These are phyloP conservation scores for Epistrophe grossulariae DNA, from an alignment of 2,888 invertebrate species.

Conservation along the genomic window DNA sequence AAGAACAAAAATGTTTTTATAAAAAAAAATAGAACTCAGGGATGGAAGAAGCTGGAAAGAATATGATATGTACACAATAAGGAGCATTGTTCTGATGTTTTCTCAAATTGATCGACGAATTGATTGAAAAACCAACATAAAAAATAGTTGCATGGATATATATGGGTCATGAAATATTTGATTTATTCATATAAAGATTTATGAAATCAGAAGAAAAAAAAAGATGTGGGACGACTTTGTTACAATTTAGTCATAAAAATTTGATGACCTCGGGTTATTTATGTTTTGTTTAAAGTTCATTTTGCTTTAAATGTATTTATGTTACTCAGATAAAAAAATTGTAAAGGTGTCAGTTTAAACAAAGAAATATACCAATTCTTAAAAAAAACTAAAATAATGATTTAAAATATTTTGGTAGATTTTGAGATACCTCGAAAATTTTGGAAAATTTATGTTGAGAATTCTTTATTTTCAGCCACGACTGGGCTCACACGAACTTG, in stretches of 20 bases:
- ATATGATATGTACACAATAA: slow-evolving; percentile 33
- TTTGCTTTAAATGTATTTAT: too few relatives aligned
- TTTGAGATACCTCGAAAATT: too few relatives aligned
- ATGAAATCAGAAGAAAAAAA: background rate
- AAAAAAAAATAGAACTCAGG: background rate
- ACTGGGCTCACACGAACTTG: too few relatives aligned
- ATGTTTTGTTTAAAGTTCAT: background rate
- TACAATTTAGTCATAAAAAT: slow-evolving; percentile 69
- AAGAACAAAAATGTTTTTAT: slow-evolving; percentile 16
- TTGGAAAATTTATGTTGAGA: too few relatives aligned
- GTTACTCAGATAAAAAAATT: too few relatives aligned
- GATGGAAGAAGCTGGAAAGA: slow-evolving; percentile 27
- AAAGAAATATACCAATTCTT: too few relatives aligned
- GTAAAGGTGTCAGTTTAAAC: too few relatives aligned
- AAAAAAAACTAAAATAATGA: too few relatives aligned
- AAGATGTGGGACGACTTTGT: slow-evolving; percentile 49
- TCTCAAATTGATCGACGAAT: slow-evolving; percentile 47
- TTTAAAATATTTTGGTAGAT: too few relatives aligned
- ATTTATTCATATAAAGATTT: slow-evolving; percentile 44
- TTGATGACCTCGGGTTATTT: slow-evolving; percentile 34
- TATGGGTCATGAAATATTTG: slow-evolving; percentile 35
- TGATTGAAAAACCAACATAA: slow-evolving; percentile 40
- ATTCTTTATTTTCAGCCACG: too few relatives aligned
- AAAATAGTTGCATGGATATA: background rate
- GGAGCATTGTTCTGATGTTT: slow-evolving; percentile 36